Conservation (phyloP, 2,888 invertebrate genomes). For the Acronicta leporina region DNA sequence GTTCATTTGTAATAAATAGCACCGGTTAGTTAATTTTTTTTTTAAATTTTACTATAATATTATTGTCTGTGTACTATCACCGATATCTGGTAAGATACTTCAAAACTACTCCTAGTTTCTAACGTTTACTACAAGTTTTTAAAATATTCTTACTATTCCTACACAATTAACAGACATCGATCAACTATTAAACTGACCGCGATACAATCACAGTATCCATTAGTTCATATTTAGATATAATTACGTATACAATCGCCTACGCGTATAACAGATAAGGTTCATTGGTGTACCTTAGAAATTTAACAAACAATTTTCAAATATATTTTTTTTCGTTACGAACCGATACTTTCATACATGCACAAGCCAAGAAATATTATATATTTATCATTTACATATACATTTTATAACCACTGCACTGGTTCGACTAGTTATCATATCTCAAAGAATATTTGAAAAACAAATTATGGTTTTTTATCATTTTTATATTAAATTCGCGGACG, state of each 20-base stretch:
- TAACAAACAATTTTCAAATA: conserved; percentile 17
- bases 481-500: conserved; percentile 6
- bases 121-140: too few relatives aligned
- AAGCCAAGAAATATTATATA: conserved; percentile 44
- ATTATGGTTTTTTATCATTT: conserved; percentile 29
- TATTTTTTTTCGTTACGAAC: conserved; percentile 26
- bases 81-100: too few relatives aligned
- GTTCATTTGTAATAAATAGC: too few relatives aligned
- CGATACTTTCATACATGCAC: conserved; percentile 21
- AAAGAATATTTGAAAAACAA: conserved; percentile 28
- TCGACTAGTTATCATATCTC: conserved; percentile 47
- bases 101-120: too few relatives aligned
- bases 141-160: conserved; percentile 15
- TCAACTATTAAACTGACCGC: conserved; percentile 48
- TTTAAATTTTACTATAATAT: too few relatives aligned
- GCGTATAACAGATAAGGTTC: conserved; percentile 43
- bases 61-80: too few relatives aligned
- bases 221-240: conserved; percentile 53
- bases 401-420: conserved; percentile 46
- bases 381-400: conserved; percentile 39
- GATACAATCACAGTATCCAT: conserved; percentile 41
- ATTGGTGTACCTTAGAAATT: conserved; percentile 38
- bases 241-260: conserved; percentile 44
- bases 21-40: too few relatives aligned
- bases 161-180: conserved; percentile 48